Evolutionary conservation across 2,113 vertebrate genomes (phyloP).

Genomic region (Hucho hucho): DNA sequence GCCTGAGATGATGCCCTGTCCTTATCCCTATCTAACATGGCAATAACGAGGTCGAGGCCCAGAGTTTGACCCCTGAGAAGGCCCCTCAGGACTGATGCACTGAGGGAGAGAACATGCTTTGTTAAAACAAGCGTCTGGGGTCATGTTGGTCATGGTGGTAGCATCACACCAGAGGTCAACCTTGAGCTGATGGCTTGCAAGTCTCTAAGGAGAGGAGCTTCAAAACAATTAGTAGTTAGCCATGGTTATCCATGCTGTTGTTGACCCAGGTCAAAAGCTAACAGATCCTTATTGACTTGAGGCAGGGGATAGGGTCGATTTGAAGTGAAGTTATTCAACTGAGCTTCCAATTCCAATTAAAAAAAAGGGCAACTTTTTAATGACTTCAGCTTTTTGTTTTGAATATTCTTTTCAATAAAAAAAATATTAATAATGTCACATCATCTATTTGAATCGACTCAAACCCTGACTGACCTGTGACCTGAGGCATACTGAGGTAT

Average conservation of each 20-base stretch:
- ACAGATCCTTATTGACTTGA: slow-evolving; percentile 55
- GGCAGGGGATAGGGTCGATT: too few relatives aligned
- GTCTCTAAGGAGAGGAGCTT: slow-evolving; percentile 38
- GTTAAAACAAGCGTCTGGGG: slow-evolving; percentile 41
- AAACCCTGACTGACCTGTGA: too few relatives aligned
- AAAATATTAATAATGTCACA: too few relatives aligned
- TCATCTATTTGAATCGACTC: too few relatives aligned
- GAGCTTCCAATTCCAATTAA: too few relatives aligned
- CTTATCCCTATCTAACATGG: slow-evolving; percentile 27
- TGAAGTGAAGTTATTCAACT: neutral
- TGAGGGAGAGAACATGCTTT: slow-evolving; percentile 34
- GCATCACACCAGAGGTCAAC: slow-evolving; percentile 5
- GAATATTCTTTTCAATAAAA: too few relatives aligned
- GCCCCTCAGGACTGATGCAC: slow-evolving; percentile 25
- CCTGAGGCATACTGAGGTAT: too few relatives aligned
- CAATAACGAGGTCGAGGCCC: slow-evolving; percentile 44
- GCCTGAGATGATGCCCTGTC: slow-evolving; percentile 27
- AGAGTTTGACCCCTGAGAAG: slow-evolving; percentile 30
- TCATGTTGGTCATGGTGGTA: slow-evolving; percentile 8
- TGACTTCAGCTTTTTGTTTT: too few relatives aligned
- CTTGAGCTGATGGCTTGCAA: slow-evolving; percentile 23
- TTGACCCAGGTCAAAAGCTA: slow-evolving; percentile 49
- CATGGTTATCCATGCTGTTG: slow-evolving; percentile 53
- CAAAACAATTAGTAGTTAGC: slow-evolving; percentile 51
- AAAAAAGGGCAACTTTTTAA: too few relatives aligned